Percentiles rank a stretch among this genome's conserved stretches.
Conservation (phyloP, 2,797 vertebrate genomes). For the Pangasius krempfi region DNA sequence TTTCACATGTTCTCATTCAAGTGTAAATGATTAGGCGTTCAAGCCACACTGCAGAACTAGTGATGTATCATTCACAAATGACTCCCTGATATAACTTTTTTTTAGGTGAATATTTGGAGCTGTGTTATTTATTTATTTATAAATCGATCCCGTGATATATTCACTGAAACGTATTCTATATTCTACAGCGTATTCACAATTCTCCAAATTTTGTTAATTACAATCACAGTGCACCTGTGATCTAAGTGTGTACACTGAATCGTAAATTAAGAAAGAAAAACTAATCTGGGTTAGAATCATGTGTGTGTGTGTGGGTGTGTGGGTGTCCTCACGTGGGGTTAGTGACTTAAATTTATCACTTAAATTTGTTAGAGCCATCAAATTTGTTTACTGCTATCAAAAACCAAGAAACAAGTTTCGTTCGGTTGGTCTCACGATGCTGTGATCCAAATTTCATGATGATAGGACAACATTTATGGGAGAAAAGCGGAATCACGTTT, state of each 20-base stretch:
- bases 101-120: not conserved
- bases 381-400: too few species aligned
- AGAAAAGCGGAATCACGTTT: not conserved
- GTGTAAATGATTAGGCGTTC: not conserved
- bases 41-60: not conserved
- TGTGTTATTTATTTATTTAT: not conserved
- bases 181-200: not conserved
- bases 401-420: too few species aligned
- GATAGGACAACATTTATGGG: not conserved
- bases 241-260: not conserved
- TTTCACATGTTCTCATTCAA: not conserved
- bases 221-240: not conserved
- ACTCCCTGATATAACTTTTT: not conserved
- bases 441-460: not conserved
- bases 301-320: not conserved
- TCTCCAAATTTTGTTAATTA: not conserved
- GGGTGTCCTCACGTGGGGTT: not conserved
- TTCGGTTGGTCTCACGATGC: not conserved
- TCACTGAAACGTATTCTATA: not conserved
- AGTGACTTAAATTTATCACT: not conserved
- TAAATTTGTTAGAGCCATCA: too few species aligned
- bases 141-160: not conserved
- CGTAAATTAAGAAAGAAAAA: too few species aligned
- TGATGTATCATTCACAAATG: not conserved
- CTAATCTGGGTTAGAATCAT: not conserved